Conservation (phyloP, 2,113 vertebrate genomes). For the Rhinichthys klamathensis region DNA sequence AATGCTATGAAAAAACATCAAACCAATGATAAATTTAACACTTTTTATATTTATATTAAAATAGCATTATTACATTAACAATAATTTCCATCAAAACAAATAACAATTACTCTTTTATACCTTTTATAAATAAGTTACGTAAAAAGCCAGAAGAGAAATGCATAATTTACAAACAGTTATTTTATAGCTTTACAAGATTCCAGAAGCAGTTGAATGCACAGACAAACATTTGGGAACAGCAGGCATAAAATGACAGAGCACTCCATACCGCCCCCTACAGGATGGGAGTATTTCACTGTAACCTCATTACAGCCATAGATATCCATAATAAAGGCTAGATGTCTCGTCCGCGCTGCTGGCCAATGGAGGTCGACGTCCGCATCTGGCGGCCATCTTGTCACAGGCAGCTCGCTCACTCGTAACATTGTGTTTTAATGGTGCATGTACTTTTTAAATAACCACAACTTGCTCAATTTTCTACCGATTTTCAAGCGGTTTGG, state of each 20-base stretch:
- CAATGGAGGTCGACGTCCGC: too few species aligned
- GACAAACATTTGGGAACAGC: conserved; percentile 10
- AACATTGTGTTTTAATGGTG: too few species aligned
- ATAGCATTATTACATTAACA: conserved; percentile 78
- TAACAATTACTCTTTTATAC: conserved; percentile 73
- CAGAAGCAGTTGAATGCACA: conserved; percentile 63
- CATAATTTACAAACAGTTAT: conserved; percentile 64
- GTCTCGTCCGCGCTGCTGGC: too few species aligned
- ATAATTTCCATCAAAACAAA: conserved; percentile 65
- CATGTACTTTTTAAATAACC: too few species aligned
- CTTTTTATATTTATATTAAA: conserved; percentile 80
- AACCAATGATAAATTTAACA: conserved; percentile 41
- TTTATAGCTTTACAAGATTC: conserved; percentile 64
- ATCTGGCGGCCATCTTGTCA: too few species aligned
- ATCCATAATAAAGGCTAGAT: too few species aligned
- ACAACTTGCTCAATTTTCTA: too few species aligned
- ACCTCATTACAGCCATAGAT: too few species aligned
- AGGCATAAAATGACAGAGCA: conserved; percentile 38
- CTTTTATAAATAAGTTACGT: conserved; percentile 79
- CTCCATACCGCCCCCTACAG: conserved; percentile 42
- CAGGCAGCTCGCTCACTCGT: too few species aligned
- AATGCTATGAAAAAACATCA: neutral
- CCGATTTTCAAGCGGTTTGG: too few species aligned
- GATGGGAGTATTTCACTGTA: conserved; percentile 19
- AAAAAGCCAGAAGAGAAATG: conserved; percentile 66